Conservation (phyloP, 1,140 invertebrate species). For the Musca vetustissima region DNA sequence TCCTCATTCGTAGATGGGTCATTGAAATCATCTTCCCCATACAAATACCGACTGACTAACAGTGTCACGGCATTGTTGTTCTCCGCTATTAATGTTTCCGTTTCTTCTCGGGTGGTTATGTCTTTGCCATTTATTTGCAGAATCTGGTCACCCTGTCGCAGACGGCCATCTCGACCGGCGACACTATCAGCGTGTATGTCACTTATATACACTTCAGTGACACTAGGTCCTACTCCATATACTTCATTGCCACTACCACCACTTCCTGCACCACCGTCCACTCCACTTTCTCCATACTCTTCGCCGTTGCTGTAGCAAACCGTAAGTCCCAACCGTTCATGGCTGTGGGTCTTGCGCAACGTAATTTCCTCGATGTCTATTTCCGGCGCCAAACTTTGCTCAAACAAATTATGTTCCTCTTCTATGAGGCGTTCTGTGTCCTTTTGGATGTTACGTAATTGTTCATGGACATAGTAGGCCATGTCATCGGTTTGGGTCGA, state of each 20-base stretch:
- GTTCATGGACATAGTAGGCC: slow-evolving; percentile 16
- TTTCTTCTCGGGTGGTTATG: slow-evolving; percentile 62
- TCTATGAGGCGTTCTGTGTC: slow-evolving; percentile 48
- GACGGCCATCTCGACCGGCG: slow-evolving; percentile 67
- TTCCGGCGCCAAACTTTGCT: slow-evolving; percentile 64
- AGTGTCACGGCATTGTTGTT: slow-evolving; percentile 61
- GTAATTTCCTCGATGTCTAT: slow-evolving; percentile 77
- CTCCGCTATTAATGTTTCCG: slow-evolving; percentile 60
- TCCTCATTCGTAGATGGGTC: slow-evolving; percentile 10
- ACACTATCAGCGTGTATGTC: slow-evolving; percentile 71
- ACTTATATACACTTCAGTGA: slow-evolving; percentile 69
- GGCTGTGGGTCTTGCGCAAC: slow-evolving; percentile 60
- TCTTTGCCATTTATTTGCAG: slow-evolving; percentile 65
- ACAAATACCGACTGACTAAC: slow-evolving; percentile 62
- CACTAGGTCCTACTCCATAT: slow-evolving; percentile 40
- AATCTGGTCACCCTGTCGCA: slow-evolving; percentile 75
- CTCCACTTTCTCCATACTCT: slow-evolving; percentile 34
- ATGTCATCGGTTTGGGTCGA: slow-evolving; percentile 26
- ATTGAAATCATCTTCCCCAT: slow-evolving; percentile 44
- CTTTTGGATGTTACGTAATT: slow-evolving; percentile 8
- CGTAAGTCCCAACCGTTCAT: slow-evolving; percentile 69
- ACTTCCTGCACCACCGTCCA: slow-evolving; percentile 42
- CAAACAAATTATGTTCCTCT: slow-evolving; percentile 56
- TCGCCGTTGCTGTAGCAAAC: slow-evolving; percentile 66
- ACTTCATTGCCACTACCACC: slow-evolving; percentile 56